Percentiles rank a stretch among this genome's conserved stretches.
Conservation (phyloP, 1,140 invertebrate species). For the Ruditapes philippinarum region DNA sequence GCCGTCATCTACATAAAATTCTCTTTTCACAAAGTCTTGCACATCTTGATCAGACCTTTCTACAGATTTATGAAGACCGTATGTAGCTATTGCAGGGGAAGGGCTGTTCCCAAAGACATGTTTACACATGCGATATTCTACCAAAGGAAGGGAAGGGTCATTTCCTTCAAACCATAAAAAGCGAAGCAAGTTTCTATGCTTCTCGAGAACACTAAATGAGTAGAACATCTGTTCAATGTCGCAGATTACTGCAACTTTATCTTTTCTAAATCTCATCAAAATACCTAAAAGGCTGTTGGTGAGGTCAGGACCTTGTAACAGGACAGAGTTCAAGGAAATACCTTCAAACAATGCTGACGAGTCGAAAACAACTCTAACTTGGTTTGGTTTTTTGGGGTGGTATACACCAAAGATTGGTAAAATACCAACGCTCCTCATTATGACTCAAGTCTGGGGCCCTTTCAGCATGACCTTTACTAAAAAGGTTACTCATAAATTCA, state of each 20-base stretch:
- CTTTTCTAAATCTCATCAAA: slow-evolving; percentile 50
- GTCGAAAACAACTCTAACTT: slow-evolving; percentile 9
- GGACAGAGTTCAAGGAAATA: slow-evolving; percentile 74
- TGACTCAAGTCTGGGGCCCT: slow-evolving; percentile 12
- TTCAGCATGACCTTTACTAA: background rate
- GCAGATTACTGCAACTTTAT: slow-evolving; percentile 24
- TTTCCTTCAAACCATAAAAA: slow-evolving; percentile 60
- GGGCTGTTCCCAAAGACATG: slow-evolving; percentile 28
- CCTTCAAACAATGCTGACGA: slow-evolving; percentile 46
- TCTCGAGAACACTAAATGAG: slow-evolving; percentile 24
- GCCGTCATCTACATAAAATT: slow-evolving; percentile 65
- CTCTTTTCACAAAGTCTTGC: background rate
- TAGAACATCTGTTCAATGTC: too few relatives aligned
- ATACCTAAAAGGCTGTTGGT: slow-evolving; percentile 61
- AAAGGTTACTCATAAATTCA: slow-evolving; percentile 23
- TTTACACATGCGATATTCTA: slow-evolving; percentile 50
- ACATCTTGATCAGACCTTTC: slow-evolving; percentile 4
- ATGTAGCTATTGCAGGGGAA: background rate
- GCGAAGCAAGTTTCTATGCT: slow-evolving; percentile 57
- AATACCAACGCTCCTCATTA: slow-evolving; percentile 21
- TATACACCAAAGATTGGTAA: background rate
- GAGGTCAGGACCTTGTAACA: slow-evolving; percentile 66
- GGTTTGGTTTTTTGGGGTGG: background rate
- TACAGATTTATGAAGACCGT: slow-evolving; percentile 3
- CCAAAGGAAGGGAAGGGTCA: background rate